Percentiles rank a stretch among this genome's conserved stretches.
Evolutionary conservation across 2,797 vertebrate genomes (phyloP).

Genomic region (Hippocampus kuda): DNA sequence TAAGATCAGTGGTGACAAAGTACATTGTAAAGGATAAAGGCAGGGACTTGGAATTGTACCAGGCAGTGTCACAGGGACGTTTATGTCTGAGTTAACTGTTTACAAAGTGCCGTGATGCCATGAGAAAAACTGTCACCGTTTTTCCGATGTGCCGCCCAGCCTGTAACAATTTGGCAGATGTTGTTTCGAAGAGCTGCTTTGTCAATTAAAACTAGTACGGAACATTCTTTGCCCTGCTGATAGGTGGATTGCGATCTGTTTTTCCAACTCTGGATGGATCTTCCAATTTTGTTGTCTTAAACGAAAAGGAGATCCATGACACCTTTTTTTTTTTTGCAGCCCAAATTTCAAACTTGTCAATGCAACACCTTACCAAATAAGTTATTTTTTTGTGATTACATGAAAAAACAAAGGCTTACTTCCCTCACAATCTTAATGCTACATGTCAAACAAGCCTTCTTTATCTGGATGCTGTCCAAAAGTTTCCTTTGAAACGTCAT

Average conservation of each 20-base stretch:
- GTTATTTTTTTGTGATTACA: neutral
- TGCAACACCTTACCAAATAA: neutral
- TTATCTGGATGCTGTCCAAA: neutral
- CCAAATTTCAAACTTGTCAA: neutral
- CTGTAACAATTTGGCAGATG: conserved; percentile 40
- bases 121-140: conserved; percentile 55
- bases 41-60: conserved; percentile 37
- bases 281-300: neutral
- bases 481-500: conserved; percentile 9
- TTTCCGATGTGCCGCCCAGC: conserved; percentile 34
- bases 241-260: conserved; percentile 1
- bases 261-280: neutral
- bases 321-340: neutral
- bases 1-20: conserved; percentile 38
- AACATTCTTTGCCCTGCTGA: conserved; percentile 1
- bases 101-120: conserved; percentile 44
- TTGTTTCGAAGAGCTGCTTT: conserved; percentile 19
- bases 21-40: conserved; percentile 37
- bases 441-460: neutral
- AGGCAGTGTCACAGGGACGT: conserved; percentile 50
- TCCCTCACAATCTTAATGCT: neutral
- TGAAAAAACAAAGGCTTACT: neutral
- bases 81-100: conserved; percentile 59
- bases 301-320: neutral
- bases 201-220: conserved; percentile 14